Conservation (phyloP, 2,113 vertebrate genomes). For the Beaufortia kweichowensis region DNA sequence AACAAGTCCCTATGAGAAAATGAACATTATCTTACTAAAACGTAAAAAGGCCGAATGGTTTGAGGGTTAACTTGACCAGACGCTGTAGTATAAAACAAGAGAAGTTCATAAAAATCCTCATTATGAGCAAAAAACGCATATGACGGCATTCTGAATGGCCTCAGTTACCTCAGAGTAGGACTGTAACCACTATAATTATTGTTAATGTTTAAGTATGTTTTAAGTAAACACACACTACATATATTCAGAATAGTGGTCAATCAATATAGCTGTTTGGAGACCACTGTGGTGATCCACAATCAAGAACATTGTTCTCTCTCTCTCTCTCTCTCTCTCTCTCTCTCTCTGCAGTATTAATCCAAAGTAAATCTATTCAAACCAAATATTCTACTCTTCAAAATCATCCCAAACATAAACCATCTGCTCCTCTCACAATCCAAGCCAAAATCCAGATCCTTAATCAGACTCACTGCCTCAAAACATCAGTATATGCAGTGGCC, state of each 20-base stretch:
- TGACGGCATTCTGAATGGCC: neutral
- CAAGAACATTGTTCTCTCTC: neutral
- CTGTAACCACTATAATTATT: too few relatives aligned
- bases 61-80: too few relatives aligned
- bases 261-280: neutral
- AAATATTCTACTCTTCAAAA: neutral
- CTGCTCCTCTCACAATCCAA: neutral
- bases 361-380: neutral
- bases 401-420: constrained; percentile 10
- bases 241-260: neutral
- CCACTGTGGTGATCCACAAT: neutral
- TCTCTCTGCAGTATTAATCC: neutral
- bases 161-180: too few relatives aligned
- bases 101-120: too few relatives aligned
- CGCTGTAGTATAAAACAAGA: too few relatives aligned
- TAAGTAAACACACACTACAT: too few relatives aligned
- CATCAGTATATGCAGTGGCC: too few relatives aligned
- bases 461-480: neutral
- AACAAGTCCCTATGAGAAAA: too few relatives aligned
- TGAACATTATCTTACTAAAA: too few relatives aligned
- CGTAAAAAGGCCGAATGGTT: too few relatives aligned
- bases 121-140: too few relatives aligned
- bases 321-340: neutral
- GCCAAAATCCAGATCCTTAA: neutral
- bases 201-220: too few relatives aligned